Evolutionary conservation across 1,140 invertebrate species (phyloP).

Genomic region (Drosophila oshimai): DNA sequence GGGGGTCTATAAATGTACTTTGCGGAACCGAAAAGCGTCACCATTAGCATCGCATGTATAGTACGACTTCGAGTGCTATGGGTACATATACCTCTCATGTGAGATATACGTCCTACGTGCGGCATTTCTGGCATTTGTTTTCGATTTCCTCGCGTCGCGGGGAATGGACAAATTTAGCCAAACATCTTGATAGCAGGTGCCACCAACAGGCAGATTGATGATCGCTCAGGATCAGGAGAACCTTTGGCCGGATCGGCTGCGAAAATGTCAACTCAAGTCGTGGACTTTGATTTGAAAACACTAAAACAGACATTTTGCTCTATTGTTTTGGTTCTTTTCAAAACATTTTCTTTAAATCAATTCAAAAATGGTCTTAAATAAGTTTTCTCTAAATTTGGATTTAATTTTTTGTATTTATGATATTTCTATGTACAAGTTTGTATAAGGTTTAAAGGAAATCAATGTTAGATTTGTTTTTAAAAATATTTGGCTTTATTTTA

Average conservation of each 20-base stretch:
- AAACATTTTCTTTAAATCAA: too few relatives aligned
- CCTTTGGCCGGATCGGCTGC: conserved; percentile 4
- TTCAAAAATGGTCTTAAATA: too few relatives aligned
- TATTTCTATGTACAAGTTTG: too few relatives aligned
- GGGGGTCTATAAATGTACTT: conserved; percentile 60
- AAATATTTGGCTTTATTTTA: too few relatives aligned
- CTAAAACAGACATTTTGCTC: too few relatives aligned
- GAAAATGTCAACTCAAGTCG: background rate
- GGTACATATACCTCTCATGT: conserved; percentile 18
- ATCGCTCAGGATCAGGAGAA: conserved; percentile 10
- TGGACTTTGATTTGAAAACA: background rate
- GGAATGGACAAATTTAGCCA: conserved; percentile 41
- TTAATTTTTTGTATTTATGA: too few relatives aligned
- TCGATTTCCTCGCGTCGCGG: background rate
- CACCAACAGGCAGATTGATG: conserved; percentile 45
- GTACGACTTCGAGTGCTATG: conserved; percentile 7
- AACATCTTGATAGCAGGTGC: conserved; percentile 56
- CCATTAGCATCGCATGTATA: conserved; percentile 37
- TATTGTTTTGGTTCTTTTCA: too few relatives aligned
- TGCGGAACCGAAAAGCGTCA: conserved; percentile 73
- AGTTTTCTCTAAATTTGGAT: too few relatives aligned
- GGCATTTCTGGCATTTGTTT: conserved; percentile 45
- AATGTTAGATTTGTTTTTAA: too few relatives aligned
- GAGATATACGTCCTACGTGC: conserved; percentile 34
- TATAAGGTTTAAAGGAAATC: too few relatives aligned